phyloP scores from a whole-genome alignment of 2,113 vertebrate genomes.

The Petromus typicus region DNA sequence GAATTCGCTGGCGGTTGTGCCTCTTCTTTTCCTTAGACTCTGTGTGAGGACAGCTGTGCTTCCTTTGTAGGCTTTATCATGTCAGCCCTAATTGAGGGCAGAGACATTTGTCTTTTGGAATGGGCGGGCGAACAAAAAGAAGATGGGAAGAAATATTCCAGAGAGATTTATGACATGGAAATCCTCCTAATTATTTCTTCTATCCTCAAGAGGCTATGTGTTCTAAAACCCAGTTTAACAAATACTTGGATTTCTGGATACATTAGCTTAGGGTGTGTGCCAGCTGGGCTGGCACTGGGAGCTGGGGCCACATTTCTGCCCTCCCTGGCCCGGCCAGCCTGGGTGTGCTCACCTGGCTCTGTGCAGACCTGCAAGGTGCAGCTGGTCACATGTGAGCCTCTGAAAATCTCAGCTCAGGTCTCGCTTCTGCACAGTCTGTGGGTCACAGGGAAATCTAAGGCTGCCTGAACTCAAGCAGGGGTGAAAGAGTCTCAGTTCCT shows the following conservation, averaged over 20 bases:
- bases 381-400: not conserved
- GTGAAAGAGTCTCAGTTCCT: not conserved
- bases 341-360: not conserved
- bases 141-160: not conserved
- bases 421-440: not conserved
- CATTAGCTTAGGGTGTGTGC: not conserved
- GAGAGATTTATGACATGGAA: not conserved
- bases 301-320: not conserved
- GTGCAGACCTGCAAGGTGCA: not conserved
- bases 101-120: not conserved
- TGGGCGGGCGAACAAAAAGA: not conserved
- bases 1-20: not conserved
- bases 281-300: not conserved
- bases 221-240: not conserved
- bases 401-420: not conserved
- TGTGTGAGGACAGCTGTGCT: not conserved
- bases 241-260: not conserved
- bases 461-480: not conserved
- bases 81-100: not conserved
- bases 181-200: constrained; percentile 37
- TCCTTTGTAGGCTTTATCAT: not conserved
- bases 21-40: not conserved
- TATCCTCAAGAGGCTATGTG: not conserved
- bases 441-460: not conserved
- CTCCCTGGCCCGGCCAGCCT: not conserved